These are phyloP conservation scores for Urocitellus parryii DNA, from an alignment of 2,113 vertebrate genomes.

Conservation along the genomic window DNA sequence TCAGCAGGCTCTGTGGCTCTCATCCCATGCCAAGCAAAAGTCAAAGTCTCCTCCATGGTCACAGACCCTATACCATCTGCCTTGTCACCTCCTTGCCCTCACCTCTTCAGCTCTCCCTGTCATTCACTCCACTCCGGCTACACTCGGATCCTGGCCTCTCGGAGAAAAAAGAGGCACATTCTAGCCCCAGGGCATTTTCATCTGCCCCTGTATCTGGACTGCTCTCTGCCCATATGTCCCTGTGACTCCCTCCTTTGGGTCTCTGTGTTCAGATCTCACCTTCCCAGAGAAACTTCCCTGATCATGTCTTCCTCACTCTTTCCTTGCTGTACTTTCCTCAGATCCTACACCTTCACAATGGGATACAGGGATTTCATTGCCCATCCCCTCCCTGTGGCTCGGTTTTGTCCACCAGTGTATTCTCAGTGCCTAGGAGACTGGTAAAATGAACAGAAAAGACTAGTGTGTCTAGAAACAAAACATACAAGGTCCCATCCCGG, in stretches of 20 bases:
- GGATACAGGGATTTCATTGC: accelerated
- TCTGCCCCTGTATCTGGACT: not conserved
- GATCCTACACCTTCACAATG: not conserved
- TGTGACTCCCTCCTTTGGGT: not conserved
- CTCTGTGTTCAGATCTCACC: not conserved
- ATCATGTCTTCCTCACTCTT: too few species aligned
- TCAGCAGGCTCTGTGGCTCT: not conserved
- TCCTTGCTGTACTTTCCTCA: too few species aligned
- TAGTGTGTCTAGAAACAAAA: too few species aligned
- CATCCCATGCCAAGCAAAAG: not conserved
- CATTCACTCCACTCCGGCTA: not conserved
- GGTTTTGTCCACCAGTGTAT: not conserved
- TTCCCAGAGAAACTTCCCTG: not conserved
- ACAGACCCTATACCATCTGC: accelerated
- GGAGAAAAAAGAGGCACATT: accelerated
- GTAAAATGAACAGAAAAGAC: not conserved
- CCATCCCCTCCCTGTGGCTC: accelerated
- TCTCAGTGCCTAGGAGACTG: not conserved
- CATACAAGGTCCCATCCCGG: too few species aligned
- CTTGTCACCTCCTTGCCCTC: not conserved
- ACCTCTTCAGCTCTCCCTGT: not conserved
- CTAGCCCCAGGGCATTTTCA: not conserved
- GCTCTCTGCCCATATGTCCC: not conserved
- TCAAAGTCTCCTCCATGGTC: too few species aligned
- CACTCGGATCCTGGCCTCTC: not conserved